Evolutionary conservation across 2,888 invertebrate genomes (phyloP).

Genomic region (Drosophila mettleri): DNA sequence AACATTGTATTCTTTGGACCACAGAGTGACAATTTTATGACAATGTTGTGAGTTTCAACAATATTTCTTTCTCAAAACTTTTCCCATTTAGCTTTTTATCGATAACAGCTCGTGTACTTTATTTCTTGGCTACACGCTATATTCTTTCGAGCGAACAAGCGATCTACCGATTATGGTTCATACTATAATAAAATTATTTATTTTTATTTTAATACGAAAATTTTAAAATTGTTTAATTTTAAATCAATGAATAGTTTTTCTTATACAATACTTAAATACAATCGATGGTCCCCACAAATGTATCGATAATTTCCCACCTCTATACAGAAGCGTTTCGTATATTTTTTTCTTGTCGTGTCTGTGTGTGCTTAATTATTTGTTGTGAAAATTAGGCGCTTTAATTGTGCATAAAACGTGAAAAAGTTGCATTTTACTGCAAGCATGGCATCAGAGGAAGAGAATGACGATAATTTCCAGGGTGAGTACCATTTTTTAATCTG

Average conservation of each 20-base stretch:
- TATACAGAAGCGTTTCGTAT: constrained; percentile 52
- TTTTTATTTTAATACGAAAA: neutral
- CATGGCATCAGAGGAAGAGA: constrained; percentile 95
- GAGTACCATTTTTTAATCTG: constrained; percentile 84
- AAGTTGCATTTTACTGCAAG: constrained; percentile 68
- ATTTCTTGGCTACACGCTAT: constrained; percentile 54
- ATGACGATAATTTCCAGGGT: constrained; percentile 95
- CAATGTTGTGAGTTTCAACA: too few species aligned
- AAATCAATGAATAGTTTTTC: neutral
- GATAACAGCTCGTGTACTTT: constrained; percentile 15
- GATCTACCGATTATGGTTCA: constrained; percentile 8
- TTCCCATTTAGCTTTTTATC: neutral
- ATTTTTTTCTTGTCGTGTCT: constrained; percentile 77
- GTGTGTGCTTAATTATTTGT: constrained; percentile 76
- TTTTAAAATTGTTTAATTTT: neutral
- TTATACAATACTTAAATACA: neutral
- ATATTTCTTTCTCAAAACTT: too few species aligned
- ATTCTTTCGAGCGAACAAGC: constrained; percentile 50
- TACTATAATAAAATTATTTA: too few species aligned
- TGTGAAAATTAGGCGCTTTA: constrained; percentile 72
- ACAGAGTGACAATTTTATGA: neutral
- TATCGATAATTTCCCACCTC: constrained; percentile 39
- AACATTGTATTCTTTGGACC: neutral
- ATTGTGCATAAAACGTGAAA: constrained; percentile 64
- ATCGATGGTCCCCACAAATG: constrained; percentile 14